Percentiles rank a stretch among this genome's conserved stretches.
phyloP scores from a whole-genome alignment of 2,113 vertebrate species.

The Peucedramus taeniatus region DNA sequence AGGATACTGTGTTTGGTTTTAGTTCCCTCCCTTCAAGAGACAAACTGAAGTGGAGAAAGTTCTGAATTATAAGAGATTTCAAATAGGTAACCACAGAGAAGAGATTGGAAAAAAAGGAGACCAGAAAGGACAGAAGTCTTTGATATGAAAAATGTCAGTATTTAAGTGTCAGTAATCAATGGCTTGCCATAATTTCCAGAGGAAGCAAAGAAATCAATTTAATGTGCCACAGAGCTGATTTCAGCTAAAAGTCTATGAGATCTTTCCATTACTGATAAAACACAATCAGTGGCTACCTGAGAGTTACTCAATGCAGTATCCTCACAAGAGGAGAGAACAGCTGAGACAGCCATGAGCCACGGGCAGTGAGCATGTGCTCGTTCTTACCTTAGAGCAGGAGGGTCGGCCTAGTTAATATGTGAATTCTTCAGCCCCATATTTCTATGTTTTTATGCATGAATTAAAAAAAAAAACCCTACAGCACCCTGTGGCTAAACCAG shows the following conservation, averaged over 20 bases:
- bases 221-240: background rate
- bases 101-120: background rate
- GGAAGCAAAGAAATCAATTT: background rate
- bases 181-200: background rate
- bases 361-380: fast-evolving
- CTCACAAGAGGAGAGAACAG: background rate
- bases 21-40: background rate
- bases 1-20: background rate
- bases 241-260: background rate
- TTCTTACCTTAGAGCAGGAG: background rate
- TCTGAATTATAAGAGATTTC: background rate
- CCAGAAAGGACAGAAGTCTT: background rate
- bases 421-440: background rate
- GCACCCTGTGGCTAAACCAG: background rate
- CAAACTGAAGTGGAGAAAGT: background rate
- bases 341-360: background rate
- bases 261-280: background rate
- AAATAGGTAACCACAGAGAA: background rate
- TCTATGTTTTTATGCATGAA: background rate
- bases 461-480: background rate
- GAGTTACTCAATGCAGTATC: background rate
- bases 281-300: background rate
- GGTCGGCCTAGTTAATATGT: background rate
- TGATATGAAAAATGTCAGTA: background rate
- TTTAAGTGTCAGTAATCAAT: background rate